Conservation (phyloP, 2,113 vertebrate genomes). For the Nansenia antarctica region DNA sequence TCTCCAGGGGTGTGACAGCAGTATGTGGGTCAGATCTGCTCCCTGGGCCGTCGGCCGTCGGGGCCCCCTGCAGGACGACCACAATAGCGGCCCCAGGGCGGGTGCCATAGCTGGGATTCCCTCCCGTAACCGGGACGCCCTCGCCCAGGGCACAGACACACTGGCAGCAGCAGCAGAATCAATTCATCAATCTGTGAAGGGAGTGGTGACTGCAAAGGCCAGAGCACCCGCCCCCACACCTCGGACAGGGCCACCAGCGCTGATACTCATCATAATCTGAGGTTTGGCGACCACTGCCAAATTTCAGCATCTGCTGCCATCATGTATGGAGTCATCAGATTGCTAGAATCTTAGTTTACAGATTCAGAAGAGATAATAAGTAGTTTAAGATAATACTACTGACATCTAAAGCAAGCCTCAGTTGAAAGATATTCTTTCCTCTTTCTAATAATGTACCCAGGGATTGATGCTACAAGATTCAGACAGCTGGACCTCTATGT, state of each 20-base stretch:
- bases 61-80: conserved; percentile 74
- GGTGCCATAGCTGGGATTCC: conserved; percentile 82
- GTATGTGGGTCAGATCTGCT: conserved; percentile 79
- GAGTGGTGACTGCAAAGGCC: conserved; percentile 67
- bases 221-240: conserved; percentile 60
- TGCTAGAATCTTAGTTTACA: too few species aligned
- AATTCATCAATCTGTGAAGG: conserved; percentile 78
- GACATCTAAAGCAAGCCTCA: too few species aligned
- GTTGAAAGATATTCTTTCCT: too few species aligned
- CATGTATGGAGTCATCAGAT: too few species aligned
- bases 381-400: too few species aligned
- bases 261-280: not conserved
- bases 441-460: too few species aligned
- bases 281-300: too few species aligned
- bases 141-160: conserved; percentile 79
- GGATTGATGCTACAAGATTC: too few species aligned
- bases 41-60: conserved; percentile 71
- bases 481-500: too few species aligned
- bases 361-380: too few species aligned
- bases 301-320: too few species aligned
- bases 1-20: conserved; percentile 84
- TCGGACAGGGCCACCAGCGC: conserved; percentile 40
- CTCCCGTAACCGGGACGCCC: conserved; percentile 79
- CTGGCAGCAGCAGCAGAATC: conserved; percentile 78
- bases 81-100: conserved; percentile 77